Evolutionary conservation across 2,113 vertebrate genomes (phyloP).

Genomic region (Malurus elegans): DNA sequence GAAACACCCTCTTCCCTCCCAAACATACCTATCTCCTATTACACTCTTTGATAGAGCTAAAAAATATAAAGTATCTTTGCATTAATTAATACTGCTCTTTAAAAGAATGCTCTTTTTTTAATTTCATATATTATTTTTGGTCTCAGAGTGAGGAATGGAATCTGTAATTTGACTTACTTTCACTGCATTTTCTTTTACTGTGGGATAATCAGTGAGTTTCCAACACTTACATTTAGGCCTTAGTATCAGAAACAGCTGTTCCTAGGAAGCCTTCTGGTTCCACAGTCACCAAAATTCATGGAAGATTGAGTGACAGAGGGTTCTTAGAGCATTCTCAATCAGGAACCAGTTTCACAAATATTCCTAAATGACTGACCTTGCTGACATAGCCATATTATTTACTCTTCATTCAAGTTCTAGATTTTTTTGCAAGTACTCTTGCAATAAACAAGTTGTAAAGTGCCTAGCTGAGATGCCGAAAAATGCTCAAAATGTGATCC

Average conservation of each 20-base stretch:
- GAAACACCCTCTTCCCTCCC: not conserved
- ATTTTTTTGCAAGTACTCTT: not conserved
- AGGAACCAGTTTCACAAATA: not conserved
- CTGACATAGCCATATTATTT: rapidly evolving
- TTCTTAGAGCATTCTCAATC: not conserved
- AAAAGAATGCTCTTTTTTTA: not conserved
- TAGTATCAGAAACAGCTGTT: not conserved
- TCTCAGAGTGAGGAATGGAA: not conserved
- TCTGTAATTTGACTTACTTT: not conserved
- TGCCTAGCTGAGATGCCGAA: not conserved
- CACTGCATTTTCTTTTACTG: not conserved
- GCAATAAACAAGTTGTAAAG: not conserved
- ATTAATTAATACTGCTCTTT: not conserved
- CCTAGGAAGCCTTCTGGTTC: not conserved
- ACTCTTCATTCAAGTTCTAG: not conserved
- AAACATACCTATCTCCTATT: not conserved
- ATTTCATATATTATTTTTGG: not conserved
- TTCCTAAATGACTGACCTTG: not conserved
- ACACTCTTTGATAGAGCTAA: not conserved
- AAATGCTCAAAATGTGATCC: not conserved
- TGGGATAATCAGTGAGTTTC: not conserved
- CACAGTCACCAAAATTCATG: not conserved
- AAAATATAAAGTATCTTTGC: not conserved
- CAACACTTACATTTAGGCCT: not conserved
- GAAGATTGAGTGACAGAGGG: not conserved